phyloP scores from a whole-genome alignment of 2,888 invertebrate genomes.

The Abrostola tripartita region DNA sequence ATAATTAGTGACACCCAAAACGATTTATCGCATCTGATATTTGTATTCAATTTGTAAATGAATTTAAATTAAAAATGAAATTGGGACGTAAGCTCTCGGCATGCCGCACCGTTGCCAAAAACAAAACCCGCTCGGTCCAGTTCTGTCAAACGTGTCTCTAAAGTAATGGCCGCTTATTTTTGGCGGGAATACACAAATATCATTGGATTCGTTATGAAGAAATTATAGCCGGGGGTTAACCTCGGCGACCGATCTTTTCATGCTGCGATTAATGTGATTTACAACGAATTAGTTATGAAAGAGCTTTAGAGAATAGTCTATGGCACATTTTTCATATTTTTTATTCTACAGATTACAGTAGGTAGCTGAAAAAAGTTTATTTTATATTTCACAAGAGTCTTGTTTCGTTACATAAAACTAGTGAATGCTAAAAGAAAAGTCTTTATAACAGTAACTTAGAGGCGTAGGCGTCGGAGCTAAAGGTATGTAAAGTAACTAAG shows the following conservation, averaged over 20 bases:
- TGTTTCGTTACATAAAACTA: constrained; percentile 19
- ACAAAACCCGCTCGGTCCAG: constrained; percentile 73
- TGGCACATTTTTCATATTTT: constrained; percentile 10
- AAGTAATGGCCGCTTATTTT: constrained; percentile 84
- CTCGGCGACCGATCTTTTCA: constrained; percentile 60
- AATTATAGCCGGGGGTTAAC: constrained; percentile 66
- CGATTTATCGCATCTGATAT: constrained; percentile 48
- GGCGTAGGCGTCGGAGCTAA: constrained; percentile 36
- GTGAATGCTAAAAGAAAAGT: constrained; percentile 32
- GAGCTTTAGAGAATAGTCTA: constrained; percentile 4
- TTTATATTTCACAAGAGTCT: constrained; percentile 16
- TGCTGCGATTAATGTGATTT: constrained; percentile 59
- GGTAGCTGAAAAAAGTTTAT: constrained; percentile 8
- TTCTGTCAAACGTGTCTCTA: constrained; percentile 80
- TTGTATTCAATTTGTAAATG: constrained; percentile 60
- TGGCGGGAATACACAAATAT: constrained; percentile 79
- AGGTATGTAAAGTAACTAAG: constrained; percentile 50
- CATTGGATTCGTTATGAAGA: constrained; percentile 72
- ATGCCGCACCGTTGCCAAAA: constrained; percentile 68
- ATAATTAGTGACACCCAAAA: constrained; percentile 35
- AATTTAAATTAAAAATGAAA: constrained; percentile 52
- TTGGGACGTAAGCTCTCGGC: constrained; percentile 47
- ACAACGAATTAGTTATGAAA: constrained; percentile 45
- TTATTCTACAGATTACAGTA: constrained; percentile 5
- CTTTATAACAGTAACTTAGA: constrained; percentile 40